Evolutionary conservation across 2,113 vertebrate genomes (phyloP), one percentile per base, ranked within the genome.

Genomic region (Tautogolabrus adspersus): DNA sequence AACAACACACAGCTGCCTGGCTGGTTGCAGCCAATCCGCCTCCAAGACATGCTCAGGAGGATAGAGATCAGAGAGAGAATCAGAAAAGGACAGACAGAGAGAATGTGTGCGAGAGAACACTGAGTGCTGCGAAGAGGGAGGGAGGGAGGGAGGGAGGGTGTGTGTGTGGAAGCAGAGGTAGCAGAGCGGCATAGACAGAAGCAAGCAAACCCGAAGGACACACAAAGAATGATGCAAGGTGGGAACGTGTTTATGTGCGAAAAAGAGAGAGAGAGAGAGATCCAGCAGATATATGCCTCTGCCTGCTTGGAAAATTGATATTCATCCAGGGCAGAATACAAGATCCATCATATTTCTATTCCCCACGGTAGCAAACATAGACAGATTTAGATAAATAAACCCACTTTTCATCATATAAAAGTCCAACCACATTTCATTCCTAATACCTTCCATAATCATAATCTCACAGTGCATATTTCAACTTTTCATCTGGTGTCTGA

Each of bases 1-100:
- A 87, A 77, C 64, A 84, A 47, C 84, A 83, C 69, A 83, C 85
- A 89, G 84, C 87, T 89, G 90, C 65, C 85, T 90, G 83, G 77
- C 86, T 70, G 79, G 62, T 49, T 78, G 84, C 75, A 59, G 81
- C 70, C 79, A 62, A 71, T 85, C 77, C 40, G 57, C 84, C 88
- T 90, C 87, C 81, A 76, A 87, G 84, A 87, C 84, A 58, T 18
- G 78, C 90, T 89, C 88, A 62, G 66, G 83, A 88, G 87, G 75
- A 87, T 65, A 54, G 81, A 87, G 84, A 88, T 87, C 85, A 89
- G 81, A 89, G 75, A 49, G 69, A 81, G 74, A 78, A 78, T 82
- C 56, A 66, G 81, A 83, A 72, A 84, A 65, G 82, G 66, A 78
- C 62, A 77, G 69, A 79, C 42, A 81, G 49, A 85, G 76, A 66